Base-by-base conservation (phyloP, 2,797 vertebrate species). In the Anguilla megastoma region DNA sequence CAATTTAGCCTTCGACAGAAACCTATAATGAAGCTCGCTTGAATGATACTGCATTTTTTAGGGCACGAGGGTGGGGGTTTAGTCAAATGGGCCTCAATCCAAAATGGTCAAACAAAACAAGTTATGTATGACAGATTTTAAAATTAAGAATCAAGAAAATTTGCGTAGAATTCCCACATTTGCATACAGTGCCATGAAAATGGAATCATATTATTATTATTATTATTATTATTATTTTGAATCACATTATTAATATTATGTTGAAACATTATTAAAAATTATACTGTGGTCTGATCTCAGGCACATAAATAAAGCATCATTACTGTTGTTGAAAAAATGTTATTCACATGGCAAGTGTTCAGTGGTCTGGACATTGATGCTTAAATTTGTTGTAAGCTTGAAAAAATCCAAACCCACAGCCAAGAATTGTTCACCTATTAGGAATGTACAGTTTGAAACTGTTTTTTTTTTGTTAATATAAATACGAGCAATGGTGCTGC, bases 401-500 rank as follows among this genome's bases (percentile, higher is more conserved):
- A 87, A 96, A 95, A 94, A 91, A 95, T 96, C 88, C 89, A 6
- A 50, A 66, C 60, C 88, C 52, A 84, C 82, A 36, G 90, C 91
- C 91, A 93, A 91, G 87, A 89, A 86, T 88, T 95, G 94, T 93
- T 96, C 94, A 96, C 94, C 93, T 94, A 92, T 90, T 89, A 92
- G 95, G 95, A 96, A 96, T 95, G 95, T 96, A 96, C 94, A 96
- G 95, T 96, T 69, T 95, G 89, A 95, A 94, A 92, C 91, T 91
- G 93, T 90, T 95, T 89, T 92, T 90, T 95, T 89, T 92, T 90
- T 85, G 93, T 92, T 95, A 93, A 95, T 94, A 95, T 95, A 95
- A 96, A 95, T 93, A 88, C 88, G 63, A 79, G 87, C 80, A 63
- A 85, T 56, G 84, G 74, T 87, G 86, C 30, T 69, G n/a, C 24